phyloP scores from a whole-genome alignment of 2,797 vertebrate genomes.

The Triplophysa yarkandensis region DNA sequence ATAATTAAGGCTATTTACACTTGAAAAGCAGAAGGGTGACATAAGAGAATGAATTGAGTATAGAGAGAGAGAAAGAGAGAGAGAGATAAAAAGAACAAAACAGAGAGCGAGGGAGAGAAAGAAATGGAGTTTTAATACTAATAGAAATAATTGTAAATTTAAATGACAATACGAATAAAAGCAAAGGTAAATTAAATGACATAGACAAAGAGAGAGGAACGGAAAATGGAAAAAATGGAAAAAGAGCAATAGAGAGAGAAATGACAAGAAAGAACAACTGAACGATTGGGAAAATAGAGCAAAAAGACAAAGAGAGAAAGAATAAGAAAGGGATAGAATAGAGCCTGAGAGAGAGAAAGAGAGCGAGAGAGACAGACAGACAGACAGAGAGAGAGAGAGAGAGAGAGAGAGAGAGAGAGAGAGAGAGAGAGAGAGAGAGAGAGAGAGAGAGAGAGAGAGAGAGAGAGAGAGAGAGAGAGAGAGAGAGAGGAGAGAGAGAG shows the following conservation, averaged over 20 bases:
- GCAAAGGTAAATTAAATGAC: too few species aligned
- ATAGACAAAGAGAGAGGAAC: too few species aligned
- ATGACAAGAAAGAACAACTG: too few species aligned
- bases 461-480: too few species aligned
- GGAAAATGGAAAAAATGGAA: too few species aligned
- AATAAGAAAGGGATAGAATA: neutral
- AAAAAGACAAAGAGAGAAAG: neutral
- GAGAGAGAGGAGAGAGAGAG: neutral
- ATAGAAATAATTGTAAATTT: too few species aligned
- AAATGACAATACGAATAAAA: too few species aligned
- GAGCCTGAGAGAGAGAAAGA: neutral
- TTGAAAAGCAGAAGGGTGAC: slow-evolving; percentile 20
- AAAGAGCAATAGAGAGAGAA: too few species aligned
- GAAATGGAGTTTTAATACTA: too few species aligned
- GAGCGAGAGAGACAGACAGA: neutral
- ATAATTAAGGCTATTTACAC: slow-evolving; percentile 59
- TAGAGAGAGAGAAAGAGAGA: neutral
- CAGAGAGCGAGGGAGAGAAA: neutral
- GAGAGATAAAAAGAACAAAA: neutral
- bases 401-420: neutral
- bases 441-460: neutral
- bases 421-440: neutral
- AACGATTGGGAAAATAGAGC: too few species aligned
- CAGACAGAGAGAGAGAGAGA: neutral
- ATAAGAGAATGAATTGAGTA: neutral